Conservation (phyloP, 2,113 vertebrate genomes). For the Pheucticus melanocephalus region DNA sequence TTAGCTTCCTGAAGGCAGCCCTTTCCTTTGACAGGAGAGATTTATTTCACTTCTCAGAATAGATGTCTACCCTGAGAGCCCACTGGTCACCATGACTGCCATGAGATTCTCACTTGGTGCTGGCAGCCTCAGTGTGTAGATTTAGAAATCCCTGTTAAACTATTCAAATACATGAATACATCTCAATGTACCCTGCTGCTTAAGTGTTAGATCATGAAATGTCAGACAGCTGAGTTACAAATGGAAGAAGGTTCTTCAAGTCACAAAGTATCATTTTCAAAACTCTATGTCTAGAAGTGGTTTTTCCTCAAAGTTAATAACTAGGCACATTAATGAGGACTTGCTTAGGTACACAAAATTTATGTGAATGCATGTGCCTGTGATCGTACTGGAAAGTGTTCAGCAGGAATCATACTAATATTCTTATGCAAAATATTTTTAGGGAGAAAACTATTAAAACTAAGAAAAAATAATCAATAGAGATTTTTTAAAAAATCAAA, state of each 20-base stretch:
- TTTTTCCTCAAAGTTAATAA: neutral
- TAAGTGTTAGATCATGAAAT: neutral
- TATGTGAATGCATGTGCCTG: neutral
- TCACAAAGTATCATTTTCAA: neutral
- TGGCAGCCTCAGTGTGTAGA: neutral
- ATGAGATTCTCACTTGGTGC: neutral
- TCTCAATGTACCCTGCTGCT: neutral
- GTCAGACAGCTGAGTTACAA: neutral
- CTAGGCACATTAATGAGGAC: neutral
- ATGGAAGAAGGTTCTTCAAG: neutral
- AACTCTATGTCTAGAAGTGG: neutral
- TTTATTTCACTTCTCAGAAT: neutral
- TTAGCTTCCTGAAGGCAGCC: neutral
- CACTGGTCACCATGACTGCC: neutral
- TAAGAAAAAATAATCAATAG: neutral
- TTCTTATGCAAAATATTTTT: neutral
- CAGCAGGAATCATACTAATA: neutral
- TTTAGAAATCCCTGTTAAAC: neutral
- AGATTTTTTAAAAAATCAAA: neutral
- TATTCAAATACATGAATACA: neutral
- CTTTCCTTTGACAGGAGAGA: neutral
- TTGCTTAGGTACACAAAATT: neutral
- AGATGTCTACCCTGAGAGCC: neutral
- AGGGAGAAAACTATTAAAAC: neutral
- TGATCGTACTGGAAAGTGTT: neutral